A percentile compares a stretch with the other conserved stretches of the same genome.
phyloP scores from a whole-genome alignment of 2,113 vertebrate species.

The Myodes glareolus region DNA sequence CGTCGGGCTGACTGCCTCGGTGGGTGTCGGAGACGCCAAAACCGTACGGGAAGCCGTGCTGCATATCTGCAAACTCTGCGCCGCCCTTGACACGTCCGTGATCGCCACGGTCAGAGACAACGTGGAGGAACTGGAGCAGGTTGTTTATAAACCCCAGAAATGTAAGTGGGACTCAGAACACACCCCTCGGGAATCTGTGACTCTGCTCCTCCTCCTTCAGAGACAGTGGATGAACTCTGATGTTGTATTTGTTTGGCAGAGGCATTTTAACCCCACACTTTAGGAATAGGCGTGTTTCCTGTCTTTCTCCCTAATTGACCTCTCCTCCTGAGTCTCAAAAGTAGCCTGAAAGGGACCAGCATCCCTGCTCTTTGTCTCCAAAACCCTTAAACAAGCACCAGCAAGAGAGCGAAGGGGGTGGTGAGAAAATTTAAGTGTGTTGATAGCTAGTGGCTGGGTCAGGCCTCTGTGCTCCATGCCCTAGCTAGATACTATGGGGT shows the following conservation, averaged over 20 bases:
- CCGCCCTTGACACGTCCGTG: constrained; percentile 85
- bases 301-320: neutral
- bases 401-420: too few relatives aligned
- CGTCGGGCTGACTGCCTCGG: constrained; percentile 89
- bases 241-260: constrained; percentile 30
- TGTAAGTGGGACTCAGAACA: constrained; percentile 65
- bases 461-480: neutral
- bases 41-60: constrained; percentile 59
- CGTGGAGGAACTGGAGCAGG: constrained; percentile 82
- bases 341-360: neutral
- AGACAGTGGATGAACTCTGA: neutral
- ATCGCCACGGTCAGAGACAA: constrained; percentile 88
- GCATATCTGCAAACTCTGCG: constrained; percentile 87
- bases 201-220: neutral
- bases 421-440: too few relatives aligned
- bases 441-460: neutral
- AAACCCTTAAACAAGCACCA: neutral
- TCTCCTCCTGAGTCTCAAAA: neutral
- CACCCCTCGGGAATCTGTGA: neutral
- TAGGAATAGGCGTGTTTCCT: constrained; percentile 5
- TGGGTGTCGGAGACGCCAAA: constrained; percentile 87
- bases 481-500: neutral
- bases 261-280: neutral
- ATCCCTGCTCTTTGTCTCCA: neutral
- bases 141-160: constrained; percentile 85